Conservation (phyloP, 2,888 invertebrate species). For the Agrochola litura region DNA sequence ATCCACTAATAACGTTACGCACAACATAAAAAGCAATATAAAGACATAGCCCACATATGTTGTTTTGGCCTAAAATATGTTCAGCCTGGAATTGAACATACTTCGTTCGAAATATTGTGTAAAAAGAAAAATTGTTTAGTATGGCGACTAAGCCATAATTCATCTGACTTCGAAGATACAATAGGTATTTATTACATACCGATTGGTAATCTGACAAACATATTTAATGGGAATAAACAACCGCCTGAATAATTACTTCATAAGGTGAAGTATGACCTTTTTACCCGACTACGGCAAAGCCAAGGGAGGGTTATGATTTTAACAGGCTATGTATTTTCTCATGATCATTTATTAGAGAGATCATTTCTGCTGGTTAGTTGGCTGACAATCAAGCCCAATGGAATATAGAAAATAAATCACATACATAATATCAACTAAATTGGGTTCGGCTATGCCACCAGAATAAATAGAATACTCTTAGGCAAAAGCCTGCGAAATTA, state of each 20-base stretch:
- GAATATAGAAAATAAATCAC: not conserved
- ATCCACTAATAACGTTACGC: not conserved
- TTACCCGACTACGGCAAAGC: not conserved
- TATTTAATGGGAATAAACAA: slow-evolving; percentile 1
- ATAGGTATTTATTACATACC: not conserved
- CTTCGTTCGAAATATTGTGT: not conserved
- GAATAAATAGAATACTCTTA: not conserved
- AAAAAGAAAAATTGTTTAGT: not conserved
- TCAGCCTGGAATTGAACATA: not conserved
- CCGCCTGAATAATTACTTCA: not conserved
- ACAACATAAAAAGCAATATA: slow-evolving; percentile 18
- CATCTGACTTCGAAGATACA: not conserved
- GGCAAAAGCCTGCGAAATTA: not conserved
- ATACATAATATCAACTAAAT: not conserved
- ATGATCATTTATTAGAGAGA: not conserved
- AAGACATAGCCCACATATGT: not conserved
- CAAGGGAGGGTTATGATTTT: not conserved
- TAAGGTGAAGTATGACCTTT: not conserved
- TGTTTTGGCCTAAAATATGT: not conserved
- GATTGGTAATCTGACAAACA: not conserved
- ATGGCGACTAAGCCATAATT: not conserved
- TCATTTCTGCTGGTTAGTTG: not conserved
- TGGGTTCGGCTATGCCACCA: not conserved
- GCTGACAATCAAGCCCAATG: not conserved
- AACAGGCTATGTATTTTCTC: not conserved